Evolutionary conservation across 1,140 invertebrate genomes (phyloP).

Genomic region (Reticulitermes speratus): DNA sequence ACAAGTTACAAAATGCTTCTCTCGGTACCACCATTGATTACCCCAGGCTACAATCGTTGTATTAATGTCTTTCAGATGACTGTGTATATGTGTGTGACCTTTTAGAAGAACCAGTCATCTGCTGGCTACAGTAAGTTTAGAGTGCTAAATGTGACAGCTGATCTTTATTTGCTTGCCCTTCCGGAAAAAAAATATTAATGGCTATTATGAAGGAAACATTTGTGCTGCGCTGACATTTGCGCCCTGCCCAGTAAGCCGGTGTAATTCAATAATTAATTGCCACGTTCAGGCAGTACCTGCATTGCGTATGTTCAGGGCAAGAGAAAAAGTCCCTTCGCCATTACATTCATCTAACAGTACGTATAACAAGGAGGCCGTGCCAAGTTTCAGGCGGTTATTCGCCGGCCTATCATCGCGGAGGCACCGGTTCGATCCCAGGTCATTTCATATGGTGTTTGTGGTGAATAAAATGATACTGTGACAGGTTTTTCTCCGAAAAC

Average conservation of each 20-base stretch:
- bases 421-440: too few species aligned
- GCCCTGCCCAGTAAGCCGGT: background rate
- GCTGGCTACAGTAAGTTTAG: background rate
- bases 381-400: too few species aligned
- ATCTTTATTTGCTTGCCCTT: background rate
- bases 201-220: background rate
- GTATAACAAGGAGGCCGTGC: too few species aligned
- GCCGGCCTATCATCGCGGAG: too few species aligned
- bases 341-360: background rate
- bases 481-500: too few species aligned
- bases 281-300: background rate
- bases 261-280: constrained; percentile 5
- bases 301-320: background rate
- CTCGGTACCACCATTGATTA: background rate
- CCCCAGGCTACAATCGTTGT: background rate
- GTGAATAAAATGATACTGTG: too few species aligned
- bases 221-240: background rate
- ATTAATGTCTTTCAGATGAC: constrained; percentile 2
- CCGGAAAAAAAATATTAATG: background rate
- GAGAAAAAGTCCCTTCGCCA: background rate
- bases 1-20: background rate
- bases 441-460: too few species aligned
- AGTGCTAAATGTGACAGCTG: background rate
- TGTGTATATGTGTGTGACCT: background rate
- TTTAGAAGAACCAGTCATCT: background rate